These are phyloP conservation scores for Phylloscopus collybita DNA, from an alignment of 2,797 vertebrate species.

Conservation along the genomic window DNA sequence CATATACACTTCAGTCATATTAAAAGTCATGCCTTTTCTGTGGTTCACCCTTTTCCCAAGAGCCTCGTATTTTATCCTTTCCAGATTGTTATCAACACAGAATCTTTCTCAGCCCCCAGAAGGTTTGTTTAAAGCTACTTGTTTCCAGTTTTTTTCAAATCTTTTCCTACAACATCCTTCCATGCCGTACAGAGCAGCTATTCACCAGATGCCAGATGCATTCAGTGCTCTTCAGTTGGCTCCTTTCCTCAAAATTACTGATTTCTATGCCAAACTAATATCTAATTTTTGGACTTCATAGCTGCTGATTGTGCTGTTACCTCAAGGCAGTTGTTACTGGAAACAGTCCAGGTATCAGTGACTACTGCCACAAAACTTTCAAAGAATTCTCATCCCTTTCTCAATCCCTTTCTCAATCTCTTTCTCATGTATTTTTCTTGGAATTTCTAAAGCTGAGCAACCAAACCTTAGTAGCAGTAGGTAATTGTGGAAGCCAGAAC, in stretches of 20 bases:
- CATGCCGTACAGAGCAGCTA: not conserved
- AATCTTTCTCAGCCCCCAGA: not conserved
- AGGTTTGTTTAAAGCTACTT: constrained; percentile 30
- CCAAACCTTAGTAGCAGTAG: not conserved
- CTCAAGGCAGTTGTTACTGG: not conserved
- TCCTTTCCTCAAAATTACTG: constrained; percentile 26
- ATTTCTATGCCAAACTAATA: constrained; percentile 45
- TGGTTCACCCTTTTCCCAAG: not conserved
- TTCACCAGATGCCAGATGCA: constrained; percentile 23
- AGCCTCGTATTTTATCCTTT: constrained; percentile 5
- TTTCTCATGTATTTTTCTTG: not conserved
- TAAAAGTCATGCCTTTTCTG: not conserved
- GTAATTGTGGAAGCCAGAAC: not conserved
- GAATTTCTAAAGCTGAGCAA: not conserved
- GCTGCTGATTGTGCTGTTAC: not conserved
- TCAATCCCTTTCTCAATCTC: not conserved
- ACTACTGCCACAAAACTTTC: not conserved
- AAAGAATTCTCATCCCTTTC: not conserved
- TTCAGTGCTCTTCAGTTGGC: not conserved
- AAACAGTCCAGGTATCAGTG: not conserved
- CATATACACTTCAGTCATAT: not conserved
- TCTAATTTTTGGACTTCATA: constrained; percentile 29
- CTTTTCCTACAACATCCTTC: constrained; percentile 23
- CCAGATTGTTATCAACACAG: constrained; percentile 5
- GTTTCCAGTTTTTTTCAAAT: constrained; percentile 39